Evolutionary conservation across 1,140 invertebrate genomes (phyloP).

Genomic region (Dendroctonus ponderosae): DNA sequence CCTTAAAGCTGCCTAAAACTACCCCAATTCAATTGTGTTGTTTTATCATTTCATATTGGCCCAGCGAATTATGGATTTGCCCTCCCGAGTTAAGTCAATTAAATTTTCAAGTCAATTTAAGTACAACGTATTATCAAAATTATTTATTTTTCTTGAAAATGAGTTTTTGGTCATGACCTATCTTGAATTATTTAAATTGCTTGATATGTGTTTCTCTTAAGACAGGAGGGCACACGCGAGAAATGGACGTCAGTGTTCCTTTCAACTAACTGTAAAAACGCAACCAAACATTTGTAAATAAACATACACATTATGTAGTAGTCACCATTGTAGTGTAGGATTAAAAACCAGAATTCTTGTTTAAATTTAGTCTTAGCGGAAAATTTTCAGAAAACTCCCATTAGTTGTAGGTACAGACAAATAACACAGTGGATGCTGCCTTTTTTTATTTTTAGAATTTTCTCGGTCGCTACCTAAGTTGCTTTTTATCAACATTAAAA

Average conservation of each 20-base stretch:
- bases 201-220: too few species aligned
- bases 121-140: too few species aligned
- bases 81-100: too few species aligned
- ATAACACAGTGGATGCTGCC: too few species aligned
- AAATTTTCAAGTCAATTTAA: too few species aligned
- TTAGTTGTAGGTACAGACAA: neutral
- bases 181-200: too few species aligned
- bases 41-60: neutral
- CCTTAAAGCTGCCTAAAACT: constrained; percentile 6
- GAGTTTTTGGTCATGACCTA: too few species aligned
- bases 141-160: too few species aligned
- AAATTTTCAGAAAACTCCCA: constrained; percentile 17
- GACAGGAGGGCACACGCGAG: too few species aligned
- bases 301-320: constrained; percentile 50
- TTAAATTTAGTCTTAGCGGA: constrained; percentile 20
- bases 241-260: constrained; percentile 16
- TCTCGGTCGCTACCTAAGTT: too few species aligned
- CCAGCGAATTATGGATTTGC: neutral
- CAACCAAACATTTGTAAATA: constrained; percentile 52
- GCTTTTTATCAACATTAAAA: too few species aligned
- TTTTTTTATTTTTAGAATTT: too few species aligned
- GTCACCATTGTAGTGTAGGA: constrained; percentile 47
- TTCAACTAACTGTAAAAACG: constrained; percentile 25
- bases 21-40: neutral
- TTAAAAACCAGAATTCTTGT: constrained; percentile 26